These are phyloP conservation scores for Noctua pronuba DNA, from an alignment of 2,888 invertebrate genomes.

Conservation along the genomic window DNA sequence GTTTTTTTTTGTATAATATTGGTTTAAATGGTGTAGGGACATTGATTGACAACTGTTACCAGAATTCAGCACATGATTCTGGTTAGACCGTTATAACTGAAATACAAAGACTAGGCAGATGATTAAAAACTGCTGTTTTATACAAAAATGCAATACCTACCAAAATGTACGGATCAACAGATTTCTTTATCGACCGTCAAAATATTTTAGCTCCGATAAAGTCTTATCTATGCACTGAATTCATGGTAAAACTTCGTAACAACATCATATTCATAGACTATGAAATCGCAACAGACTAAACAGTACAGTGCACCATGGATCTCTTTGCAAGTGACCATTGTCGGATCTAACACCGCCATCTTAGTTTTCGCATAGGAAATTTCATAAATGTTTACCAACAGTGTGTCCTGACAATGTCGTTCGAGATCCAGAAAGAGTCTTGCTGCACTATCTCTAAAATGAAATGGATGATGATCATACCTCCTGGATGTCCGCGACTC, in stretches of 20 bases:
- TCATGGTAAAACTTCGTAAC: neutral
- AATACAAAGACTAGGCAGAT: no score
- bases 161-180: neutral
- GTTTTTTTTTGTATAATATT: no score
- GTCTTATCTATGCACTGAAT: neutral
- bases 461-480: constrained; percentile 70
- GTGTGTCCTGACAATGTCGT: neutral
- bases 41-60: neutral
- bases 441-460: neutral
- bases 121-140: neutral
- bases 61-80: neutral
- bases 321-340: neutral
- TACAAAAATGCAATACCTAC: neutral
- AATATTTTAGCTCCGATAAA: neutral
- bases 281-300: neutral
- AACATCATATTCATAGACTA: neutral
- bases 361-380: neutral
- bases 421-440: neutral
- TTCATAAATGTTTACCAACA: neutral
- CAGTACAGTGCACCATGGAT: neutral
- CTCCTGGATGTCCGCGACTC: constrained; percentile 89
- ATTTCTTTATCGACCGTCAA: neutral
- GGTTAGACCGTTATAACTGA: no score
- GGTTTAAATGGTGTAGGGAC: no score
- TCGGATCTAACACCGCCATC: neutral